Evolutionary conservation across 2,797 vertebrate genomes (phyloP), one percentile per base, ranked within the genome.

Genomic region (Alca torda): DNA sequence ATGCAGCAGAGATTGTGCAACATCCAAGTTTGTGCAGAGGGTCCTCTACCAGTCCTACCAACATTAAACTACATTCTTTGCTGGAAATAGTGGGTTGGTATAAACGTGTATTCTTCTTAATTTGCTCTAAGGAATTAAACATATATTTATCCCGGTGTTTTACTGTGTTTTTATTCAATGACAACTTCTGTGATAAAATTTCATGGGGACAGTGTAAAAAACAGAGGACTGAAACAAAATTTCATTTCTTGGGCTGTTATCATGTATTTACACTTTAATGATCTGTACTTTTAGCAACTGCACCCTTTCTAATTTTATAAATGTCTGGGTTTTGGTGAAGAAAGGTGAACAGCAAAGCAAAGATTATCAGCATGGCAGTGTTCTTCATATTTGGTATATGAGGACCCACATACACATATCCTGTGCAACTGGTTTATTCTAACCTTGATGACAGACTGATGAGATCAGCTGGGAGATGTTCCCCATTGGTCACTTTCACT

Each of bases 371-470:
- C 17, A 68, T 3, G 23, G 59, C 56, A 93, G 63, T 20, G 20
- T 84, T 77, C 67, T 84, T 91, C 59, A 18, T 72, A 93, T 80
- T 97, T 95, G 96, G 96, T 94, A 89, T 87, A 92, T n/a, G 98
- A 98, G 98, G 98, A 98, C 97, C 98, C 98, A 93, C 97, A 16
- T 96, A 97, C 98, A 98, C 96, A 4, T 68, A 72, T 96, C 96
- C 97, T 98, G 95, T 87, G 84, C 48, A 76, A 69, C 92, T 87
- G 76, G 13, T 97, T 84, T 89, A 98, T 98, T 98, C 99, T 99
- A 98, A 99, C 99, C 99, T 99, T 98, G 99, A 99, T 10, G 99
- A 99, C 95, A 99, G 99, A 98, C 99, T 99, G 99, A 99, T 99
- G 99, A 99, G 99, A 98, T 99, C 99, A 96, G 99, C 99, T 96